phyloP scores from a whole-genome alignment of 2,113 vertebrate species.

The Meles meles region DNA sequence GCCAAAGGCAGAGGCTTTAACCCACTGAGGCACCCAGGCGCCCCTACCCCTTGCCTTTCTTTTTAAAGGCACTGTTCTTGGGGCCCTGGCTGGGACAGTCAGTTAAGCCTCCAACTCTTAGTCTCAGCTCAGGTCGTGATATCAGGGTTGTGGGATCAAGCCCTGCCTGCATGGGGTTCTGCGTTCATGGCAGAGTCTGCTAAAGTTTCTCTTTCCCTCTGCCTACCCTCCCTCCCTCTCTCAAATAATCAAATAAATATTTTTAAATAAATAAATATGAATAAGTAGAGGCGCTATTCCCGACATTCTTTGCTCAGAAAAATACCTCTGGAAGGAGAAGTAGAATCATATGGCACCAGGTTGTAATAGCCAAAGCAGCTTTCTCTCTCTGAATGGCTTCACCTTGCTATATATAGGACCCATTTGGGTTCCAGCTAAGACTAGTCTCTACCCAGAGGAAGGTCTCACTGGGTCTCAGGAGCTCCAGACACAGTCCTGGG shows the following conservation, averaged over 20 bases:
- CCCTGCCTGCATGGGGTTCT: no score
- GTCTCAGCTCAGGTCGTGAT: no score
- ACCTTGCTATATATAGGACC: not conserved
- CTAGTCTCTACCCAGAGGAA: not conserved
- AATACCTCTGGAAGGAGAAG: not conserved
- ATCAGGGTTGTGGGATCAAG: no score
- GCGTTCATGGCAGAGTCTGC: not conserved
- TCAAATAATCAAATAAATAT: not conserved
- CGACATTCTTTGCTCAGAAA: not conserved
- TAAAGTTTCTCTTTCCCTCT: not conserved
- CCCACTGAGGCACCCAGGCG: not conserved
- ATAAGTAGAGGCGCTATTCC: not conserved
- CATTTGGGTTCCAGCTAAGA: not conserved
- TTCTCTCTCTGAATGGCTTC: not conserved
- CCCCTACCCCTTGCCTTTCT: not conserved
- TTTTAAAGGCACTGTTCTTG: not conserved
- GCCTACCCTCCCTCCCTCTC: no score
- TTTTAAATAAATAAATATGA: not conserved
- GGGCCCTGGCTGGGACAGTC: no score
- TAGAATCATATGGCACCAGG: not conserved
- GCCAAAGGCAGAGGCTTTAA: not conserved
- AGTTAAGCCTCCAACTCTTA: no score
- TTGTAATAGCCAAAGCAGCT: not conserved
- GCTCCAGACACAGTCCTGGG: not conserved
- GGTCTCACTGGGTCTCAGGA: not conserved